Percentiles rank a stretch among this genome's conserved stretches.
These are phyloP conservation scores for Clytia hemisphaerica DNA, from an alignment of 30 jellyfish, hydroid and myxozoan species.

Conservation along the genomic window DNA sequence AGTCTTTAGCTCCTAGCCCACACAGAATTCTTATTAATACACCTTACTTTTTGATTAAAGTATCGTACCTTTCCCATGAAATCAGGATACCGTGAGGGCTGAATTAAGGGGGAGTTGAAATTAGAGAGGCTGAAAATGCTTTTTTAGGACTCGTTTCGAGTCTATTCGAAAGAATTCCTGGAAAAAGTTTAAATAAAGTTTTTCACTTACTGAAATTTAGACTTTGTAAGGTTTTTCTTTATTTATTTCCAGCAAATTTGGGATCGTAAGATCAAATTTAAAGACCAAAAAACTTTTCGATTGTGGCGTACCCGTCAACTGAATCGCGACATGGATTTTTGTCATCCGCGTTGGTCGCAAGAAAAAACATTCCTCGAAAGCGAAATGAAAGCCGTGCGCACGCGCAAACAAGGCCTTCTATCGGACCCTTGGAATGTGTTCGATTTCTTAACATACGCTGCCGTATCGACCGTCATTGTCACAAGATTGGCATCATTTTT, in stretches of 20 bases:
- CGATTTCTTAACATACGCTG: slow-evolving; percentile 74
- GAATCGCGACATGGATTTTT: slow-evolving; percentile 65
- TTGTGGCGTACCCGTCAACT: slow-evolving; percentile 62
- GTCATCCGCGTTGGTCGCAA: slow-evolving; percentile 98
- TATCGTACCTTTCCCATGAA: too few relatives aligned
- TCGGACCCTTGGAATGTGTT: slow-evolving; percentile 84
- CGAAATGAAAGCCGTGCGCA: slow-evolving; percentile 45
- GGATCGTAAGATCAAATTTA: slow-evolving; percentile 67
- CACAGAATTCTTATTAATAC: too few relatives aligned
- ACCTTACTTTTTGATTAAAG: too few relatives aligned
- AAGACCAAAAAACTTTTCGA: slow-evolving; percentile 39
- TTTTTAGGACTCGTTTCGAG: too few relatives aligned
- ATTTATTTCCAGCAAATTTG: slow-evolving; percentile 56
- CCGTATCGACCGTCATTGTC: slow-evolving; percentile 54
- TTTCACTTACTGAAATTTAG: too few relatives aligned
- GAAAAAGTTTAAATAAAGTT: too few relatives aligned
- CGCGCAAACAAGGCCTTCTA: slow-evolving; percentile 15
- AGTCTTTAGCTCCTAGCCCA: too few relatives aligned
- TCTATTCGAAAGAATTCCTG: too few relatives aligned
- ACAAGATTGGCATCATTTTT: slow-evolving; percentile 57
- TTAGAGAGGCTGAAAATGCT: too few relatives aligned
- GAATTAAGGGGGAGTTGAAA: too few relatives aligned
- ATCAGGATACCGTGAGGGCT: too few relatives aligned
- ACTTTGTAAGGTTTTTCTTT: too few relatives aligned
- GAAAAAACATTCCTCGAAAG: slow-evolving; percentile 64